Conservation (phyloP, 1,140 invertebrate genomes). For the Gonioctena quinquepunctata region DNA sequence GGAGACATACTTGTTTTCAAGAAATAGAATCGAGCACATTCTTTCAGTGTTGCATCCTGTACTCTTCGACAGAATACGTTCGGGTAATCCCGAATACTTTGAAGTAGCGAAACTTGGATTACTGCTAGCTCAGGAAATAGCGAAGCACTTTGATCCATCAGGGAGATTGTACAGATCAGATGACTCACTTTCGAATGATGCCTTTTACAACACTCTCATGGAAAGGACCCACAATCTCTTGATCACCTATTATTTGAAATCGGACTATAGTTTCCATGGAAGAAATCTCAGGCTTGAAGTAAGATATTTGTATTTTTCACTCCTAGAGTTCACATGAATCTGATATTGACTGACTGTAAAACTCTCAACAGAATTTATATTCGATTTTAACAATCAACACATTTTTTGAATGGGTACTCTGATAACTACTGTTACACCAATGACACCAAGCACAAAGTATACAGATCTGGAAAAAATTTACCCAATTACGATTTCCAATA, state of each 20-base stretch:
- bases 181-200: background rate
- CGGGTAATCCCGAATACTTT: background rate
- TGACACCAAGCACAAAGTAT: no score
- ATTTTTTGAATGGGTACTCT: no score
- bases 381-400: no score
- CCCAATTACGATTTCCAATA: no score
- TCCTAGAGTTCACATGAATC: no score
- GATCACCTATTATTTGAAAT: background rate
- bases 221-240: background rate
- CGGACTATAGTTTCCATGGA: background rate
- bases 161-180: background rate
- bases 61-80: background rate
- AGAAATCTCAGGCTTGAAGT: background rate
- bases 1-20: background rate
- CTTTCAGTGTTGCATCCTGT: constrained; percentile 8
- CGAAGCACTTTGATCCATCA: constrained; percentile 1
- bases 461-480: no score
- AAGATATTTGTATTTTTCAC: background rate
- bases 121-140: background rate
- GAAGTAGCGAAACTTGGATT: background rate
- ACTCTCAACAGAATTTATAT: no score
- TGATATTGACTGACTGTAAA: no score
- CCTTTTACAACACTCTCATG: background rate
- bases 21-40: no score
- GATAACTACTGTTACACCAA: no score